A percentile compares a stretch with the other conserved stretches of the same genome.
phyloP scores from a whole-genome alignment of 2,797 vertebrate species.

The Schizopygopsis pylzovi region DNA sequence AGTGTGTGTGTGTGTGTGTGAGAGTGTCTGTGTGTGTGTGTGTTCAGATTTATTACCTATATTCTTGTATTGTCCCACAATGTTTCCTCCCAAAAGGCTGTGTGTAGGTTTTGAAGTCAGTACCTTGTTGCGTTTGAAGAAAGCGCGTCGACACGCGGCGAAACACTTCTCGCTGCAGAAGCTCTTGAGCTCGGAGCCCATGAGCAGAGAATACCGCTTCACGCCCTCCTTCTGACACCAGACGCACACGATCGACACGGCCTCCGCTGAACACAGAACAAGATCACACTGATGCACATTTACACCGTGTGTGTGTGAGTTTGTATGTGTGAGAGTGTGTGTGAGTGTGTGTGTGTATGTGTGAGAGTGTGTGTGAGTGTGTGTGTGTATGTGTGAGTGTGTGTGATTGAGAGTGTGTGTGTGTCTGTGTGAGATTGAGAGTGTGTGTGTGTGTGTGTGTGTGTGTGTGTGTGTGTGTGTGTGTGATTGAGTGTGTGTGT shows the following conservation, averaged over 20 bases:
- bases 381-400: no score
- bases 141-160: slow-evolving; percentile 94
- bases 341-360: no score
- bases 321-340: no score
- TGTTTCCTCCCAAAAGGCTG: not conserved
- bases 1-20: not conserved
- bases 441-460: no score
- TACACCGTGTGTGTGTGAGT: not conserved
- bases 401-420: no score
- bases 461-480: no score
- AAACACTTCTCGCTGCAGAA: slow-evolving; percentile 99
- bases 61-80: not conserved
- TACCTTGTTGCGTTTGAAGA: slow-evolving; percentile 99
- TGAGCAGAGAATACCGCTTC: slow-evolving; percentile 96
- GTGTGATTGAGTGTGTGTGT: no score
- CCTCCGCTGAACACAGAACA: slow-evolving; percentile 85
- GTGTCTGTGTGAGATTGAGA: no score
- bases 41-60: not conserved
- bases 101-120: not conserved
- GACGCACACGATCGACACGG: slow-evolving; percentile 96
- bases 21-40: not conserved
- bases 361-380: no score
- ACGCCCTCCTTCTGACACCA: slow-evolving; percentile 99
- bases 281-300: not conserved
- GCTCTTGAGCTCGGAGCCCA: slow-evolving; percentile 98